Conservation (phyloP, 2,888 invertebrate genomes). For the Parapristionchus giblindavisi region DNA sequence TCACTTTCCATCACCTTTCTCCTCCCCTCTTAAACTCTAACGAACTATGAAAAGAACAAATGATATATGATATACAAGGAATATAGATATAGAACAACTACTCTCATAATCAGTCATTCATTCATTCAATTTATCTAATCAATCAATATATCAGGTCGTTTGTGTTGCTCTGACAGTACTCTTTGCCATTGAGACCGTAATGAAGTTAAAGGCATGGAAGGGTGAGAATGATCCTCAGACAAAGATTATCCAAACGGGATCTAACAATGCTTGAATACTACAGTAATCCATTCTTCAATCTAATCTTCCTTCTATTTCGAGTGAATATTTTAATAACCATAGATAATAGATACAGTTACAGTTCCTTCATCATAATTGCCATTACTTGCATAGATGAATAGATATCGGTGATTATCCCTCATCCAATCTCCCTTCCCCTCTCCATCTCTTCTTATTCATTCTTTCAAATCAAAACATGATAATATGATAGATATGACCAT, state of each 20-base stretch:
- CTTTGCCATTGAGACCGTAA: constrained; percentile 66
- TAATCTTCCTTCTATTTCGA: no score
- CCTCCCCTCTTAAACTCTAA: background rate
- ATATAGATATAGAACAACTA: background rate
- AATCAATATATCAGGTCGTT: constrained; percentile 55
- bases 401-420: no score
- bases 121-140: background rate
- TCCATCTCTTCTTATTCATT: no score
- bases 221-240: constrained; percentile 60
- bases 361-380: no score
- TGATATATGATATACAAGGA: background rate
- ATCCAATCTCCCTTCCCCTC: no score
- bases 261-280: no score
- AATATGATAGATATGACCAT: no score
- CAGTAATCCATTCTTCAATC: no score
- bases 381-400: no score
- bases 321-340: no score
- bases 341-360: no score
- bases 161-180: constrained; percentile 66
- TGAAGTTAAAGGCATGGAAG: constrained; percentile 67
- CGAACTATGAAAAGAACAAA: background rate
- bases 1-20: constrained; percentile 2
- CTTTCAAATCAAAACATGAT: no score
- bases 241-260: constrained; percentile 26
- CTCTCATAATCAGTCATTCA: background rate